phyloP scores from a whole-genome alignment of 1,140 invertebrate genomes.

The Battus philenor region DNA sequence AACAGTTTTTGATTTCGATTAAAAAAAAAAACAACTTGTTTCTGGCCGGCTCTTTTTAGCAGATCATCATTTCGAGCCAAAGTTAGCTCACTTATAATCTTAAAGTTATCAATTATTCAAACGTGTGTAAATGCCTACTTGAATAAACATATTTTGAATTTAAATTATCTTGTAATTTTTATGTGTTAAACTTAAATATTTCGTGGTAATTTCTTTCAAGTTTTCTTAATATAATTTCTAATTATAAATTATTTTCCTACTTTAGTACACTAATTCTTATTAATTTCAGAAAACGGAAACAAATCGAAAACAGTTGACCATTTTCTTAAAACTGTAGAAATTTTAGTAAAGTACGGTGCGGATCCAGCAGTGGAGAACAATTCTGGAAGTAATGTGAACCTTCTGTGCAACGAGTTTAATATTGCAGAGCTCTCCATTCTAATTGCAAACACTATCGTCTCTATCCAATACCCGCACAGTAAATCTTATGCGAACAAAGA shows the following conservation, averaged over 20 bases:
- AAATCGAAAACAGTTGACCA: slow-evolving; percentile 29
- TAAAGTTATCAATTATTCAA: too few species aligned
- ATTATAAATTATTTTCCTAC: background rate
- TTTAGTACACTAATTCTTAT: background rate
- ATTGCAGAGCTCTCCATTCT: slow-evolving; percentile 32
- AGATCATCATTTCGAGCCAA: too few species aligned
- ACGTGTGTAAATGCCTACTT: too few species aligned
- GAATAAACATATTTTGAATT: too few species aligned
- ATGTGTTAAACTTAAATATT: too few species aligned
- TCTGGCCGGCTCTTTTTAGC: too few species aligned
- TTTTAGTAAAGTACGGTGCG: slow-evolving; percentile 38
- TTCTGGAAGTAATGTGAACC: slow-evolving; percentile 33
- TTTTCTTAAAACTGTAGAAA: slow-evolving; percentile 38
- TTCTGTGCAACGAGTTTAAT: slow-evolving; percentile 38
- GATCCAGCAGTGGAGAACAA: slow-evolving; percentile 38
- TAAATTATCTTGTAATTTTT: too few species aligned
- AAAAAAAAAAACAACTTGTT: too few species aligned
- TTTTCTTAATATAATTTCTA: background rate
- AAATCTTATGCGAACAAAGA: slow-evolving; percentile 18
- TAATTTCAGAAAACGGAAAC: slow-evolving; percentile 36
- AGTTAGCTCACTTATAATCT: too few species aligned
- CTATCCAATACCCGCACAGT: slow-evolving; percentile 21
- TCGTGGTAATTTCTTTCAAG: too few species aligned
- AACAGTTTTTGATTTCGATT: too few species aligned
- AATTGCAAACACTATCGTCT: slow-evolving; percentile 40